Percentiles rank a stretch among this genome's conserved stretches.
Evolutionary conservation across 2,797 vertebrate species (phyloP).

Genomic region (Sebastolobus altivelis): DNA sequence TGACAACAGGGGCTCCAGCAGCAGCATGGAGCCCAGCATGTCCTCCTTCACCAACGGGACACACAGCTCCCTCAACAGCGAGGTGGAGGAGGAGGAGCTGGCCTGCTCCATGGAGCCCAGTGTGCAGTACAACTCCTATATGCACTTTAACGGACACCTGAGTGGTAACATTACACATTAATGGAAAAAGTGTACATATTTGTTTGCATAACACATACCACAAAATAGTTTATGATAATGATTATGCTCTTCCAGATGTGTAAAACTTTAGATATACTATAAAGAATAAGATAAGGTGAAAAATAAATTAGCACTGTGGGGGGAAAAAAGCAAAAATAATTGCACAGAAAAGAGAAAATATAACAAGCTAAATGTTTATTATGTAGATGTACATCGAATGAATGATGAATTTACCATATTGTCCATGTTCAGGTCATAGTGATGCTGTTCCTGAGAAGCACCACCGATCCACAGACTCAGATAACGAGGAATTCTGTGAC

Average conservation of each 20-base stretch:
- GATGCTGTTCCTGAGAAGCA: constrained; percentile 84
- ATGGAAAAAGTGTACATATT: background rate
- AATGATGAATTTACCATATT: too few relatives aligned
- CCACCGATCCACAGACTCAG: constrained; percentile 89
- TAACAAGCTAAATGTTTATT: background rate
- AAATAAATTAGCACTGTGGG: too few relatives aligned
- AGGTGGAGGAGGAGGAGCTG: constrained; percentile 83
- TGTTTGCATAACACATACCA: background rate
- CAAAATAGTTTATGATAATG: background rate
- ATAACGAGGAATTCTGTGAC: constrained; percentile 93
- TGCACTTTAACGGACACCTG: constrained; percentile 67
- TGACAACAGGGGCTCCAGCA: constrained; percentile 77
- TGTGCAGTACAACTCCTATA: constrained; percentile 54
- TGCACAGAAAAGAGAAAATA: background rate
- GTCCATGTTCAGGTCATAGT: constrained; percentile 65
- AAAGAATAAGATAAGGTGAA: background rate
- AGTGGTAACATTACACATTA: constrained; percentile 57
- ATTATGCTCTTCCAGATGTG: background rate
- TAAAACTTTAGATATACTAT: background rate
- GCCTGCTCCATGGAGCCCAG: constrained; percentile 69
- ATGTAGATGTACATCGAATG: background rate
- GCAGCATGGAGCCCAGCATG: constrained; percentile 80
- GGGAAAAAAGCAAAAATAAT: background rate
- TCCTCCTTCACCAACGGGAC: constrained; percentile 81
- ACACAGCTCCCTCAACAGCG: constrained; percentile 86